Evolutionary conservation across 2,888 invertebrate genomes (phyloP).

Genomic region (Polyommatus iphigenia): DNA sequence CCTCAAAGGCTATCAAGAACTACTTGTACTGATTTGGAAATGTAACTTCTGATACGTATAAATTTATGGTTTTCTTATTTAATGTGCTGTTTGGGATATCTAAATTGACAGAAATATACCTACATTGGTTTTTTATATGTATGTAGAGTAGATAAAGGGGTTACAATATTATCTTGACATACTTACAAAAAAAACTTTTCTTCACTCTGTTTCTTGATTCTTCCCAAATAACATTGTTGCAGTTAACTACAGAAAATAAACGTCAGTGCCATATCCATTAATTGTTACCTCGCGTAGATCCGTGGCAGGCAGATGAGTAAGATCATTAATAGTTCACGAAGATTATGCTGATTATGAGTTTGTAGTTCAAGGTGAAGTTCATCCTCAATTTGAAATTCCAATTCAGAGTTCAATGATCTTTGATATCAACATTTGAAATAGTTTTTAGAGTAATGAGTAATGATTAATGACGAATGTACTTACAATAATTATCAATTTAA

Average conservation of each 20-base stretch:
- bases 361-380: conserved; percentile 47
- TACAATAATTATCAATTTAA: too few species aligned
- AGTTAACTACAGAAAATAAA: too few species aligned
- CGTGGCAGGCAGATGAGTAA: conserved; percentile 23
- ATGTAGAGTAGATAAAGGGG: too few species aligned
- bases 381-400: conserved; percentile 40
- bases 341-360: conserved; percentile 6
- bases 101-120: too few species aligned
- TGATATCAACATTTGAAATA: conserved; percentile 10
- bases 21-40: not conserved
- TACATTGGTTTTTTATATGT: too few species aligned
- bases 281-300: not conserved
- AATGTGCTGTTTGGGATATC: not conserved
- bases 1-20: conserved; percentile 11
- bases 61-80: not conserved
- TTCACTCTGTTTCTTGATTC: too few species aligned
- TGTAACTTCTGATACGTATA: not conserved
- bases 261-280: not conserved
- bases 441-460: not conserved
- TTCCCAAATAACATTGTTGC: too few species aligned
- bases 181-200: too few species aligned
- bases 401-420: conserved; percentile 35
- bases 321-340: not conserved
- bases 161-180: too few species aligned
- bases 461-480: too few species aligned